These are phyloP conservation scores for Tipula lateralis DNA, from an alignment of 2,888 invertebrate genomes.

Conservation along the genomic window DNA sequence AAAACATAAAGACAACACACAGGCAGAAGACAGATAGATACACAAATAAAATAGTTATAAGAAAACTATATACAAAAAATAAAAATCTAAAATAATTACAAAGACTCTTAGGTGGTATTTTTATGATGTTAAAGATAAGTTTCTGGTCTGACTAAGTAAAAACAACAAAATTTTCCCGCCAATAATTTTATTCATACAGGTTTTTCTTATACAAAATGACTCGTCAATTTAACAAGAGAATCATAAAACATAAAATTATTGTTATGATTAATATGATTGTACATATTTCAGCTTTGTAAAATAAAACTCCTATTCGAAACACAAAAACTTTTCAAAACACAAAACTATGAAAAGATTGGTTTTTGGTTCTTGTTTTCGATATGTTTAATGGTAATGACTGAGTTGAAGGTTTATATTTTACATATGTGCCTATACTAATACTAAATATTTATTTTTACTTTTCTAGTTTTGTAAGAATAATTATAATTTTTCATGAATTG, in stretches of 20 bases:
- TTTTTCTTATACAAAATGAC: conserved; percentile 5
- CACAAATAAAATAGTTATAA: neutral
- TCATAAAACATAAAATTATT: neutral
- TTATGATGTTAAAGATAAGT: conserved; percentile 3
- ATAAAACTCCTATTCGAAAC: neutral
- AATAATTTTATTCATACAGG: neutral
- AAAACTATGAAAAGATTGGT: neutral
- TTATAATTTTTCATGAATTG: no score
- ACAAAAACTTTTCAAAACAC: neutral
- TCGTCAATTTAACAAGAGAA: neutral
- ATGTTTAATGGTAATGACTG: neutral
- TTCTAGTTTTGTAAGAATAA: no score
- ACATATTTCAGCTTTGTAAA: neutral
- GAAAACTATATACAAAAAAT: neutral
- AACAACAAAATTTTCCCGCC: neutral
- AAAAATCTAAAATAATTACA: neutral
- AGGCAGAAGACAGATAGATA: neutral
- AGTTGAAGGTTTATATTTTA: neutral
- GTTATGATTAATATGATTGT: neutral
- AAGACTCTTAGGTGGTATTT: conserved; percentile 9
- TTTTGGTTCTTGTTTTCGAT: neutral
- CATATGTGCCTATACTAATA: neutral
- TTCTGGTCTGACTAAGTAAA: neutral
- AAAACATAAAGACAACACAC: neutral
- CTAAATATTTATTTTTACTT: neutral